A percentile compares a stretch with the other conserved stretches of the same genome.
These are phyloP conservation scores for Trematomus bernacchii DNA, from an alignment of 2,797 vertebrate species.

Conservation along the genomic window DNA sequence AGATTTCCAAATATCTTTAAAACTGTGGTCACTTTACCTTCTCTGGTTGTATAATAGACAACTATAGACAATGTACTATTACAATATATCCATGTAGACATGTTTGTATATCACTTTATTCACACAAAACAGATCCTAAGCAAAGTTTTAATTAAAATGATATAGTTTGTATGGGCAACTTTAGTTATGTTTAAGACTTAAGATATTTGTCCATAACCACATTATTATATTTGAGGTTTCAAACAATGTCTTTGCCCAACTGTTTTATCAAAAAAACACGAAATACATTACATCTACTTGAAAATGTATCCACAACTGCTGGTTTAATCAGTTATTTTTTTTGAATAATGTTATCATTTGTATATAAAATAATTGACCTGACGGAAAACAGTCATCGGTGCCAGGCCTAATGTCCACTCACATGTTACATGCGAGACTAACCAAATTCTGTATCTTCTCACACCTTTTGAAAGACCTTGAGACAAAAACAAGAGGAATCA, in stretches of 20 bases:
- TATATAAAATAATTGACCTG: not conserved
- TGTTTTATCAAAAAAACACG: not conserved
- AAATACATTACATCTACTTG: not conserved
- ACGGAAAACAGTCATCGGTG: not conserved
- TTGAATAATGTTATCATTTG: too few relatives aligned
- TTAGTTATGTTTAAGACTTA: not conserved
- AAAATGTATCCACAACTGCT: not conserved
- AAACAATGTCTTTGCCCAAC: not conserved
- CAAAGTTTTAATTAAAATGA: too few relatives aligned
- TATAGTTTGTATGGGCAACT: not conserved
- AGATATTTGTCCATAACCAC: not conserved
- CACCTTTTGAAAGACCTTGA: too few relatives aligned
- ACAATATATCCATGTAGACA: not conserved
- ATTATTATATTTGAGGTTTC: not conserved
- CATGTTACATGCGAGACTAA: not conserved
- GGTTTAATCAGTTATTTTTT: too few relatives aligned
- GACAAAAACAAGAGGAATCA: conserved; percentile 22
- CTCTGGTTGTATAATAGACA: not conserved
- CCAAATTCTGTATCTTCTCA: not conserved
- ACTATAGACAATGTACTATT: not conserved
- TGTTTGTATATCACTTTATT: not conserved
- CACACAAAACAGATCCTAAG: not conserved
- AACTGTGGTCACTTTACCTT: not conserved
- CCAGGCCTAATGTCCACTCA: not conserved
- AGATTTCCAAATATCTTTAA: not conserved